Evolutionary conservation across 2,113 vertebrate species (phyloP).

Genomic region (Pionites leucogaster): DNA sequence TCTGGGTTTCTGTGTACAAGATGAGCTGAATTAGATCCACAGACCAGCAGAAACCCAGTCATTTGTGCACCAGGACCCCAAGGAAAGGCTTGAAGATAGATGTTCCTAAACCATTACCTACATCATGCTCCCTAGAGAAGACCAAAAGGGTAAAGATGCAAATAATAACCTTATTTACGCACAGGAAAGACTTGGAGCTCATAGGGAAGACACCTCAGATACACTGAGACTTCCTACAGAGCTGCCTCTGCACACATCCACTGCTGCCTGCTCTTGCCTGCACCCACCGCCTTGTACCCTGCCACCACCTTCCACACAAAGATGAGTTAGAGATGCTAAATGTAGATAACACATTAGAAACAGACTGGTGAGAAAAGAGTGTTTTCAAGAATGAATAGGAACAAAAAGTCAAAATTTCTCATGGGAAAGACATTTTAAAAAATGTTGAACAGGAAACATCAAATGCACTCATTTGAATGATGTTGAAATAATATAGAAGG

Average conservation of each 20-base stretch:
- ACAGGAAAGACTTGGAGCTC: not conserved
- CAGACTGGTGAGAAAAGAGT: not conserved
- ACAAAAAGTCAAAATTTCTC: constrained; percentile 7
- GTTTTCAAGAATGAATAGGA: not conserved
- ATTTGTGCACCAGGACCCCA: not conserved
- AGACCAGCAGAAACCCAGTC: not conserved
- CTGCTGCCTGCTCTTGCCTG: not conserved
- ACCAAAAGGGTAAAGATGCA: not conserved
- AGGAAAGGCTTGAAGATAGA: not conserved
- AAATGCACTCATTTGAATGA: not conserved
- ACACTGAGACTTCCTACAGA: not conserved
- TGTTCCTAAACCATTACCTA: not conserved
- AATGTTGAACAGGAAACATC: not conserved
- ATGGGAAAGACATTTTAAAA: not conserved
- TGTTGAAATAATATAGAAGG: not conserved
- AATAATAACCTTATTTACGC: not conserved
- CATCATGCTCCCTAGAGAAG: rapidly evolving
- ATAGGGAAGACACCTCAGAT: not conserved
- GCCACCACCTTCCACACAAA: not conserved
- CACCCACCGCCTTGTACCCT: not conserved
- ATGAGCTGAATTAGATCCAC: not conserved
- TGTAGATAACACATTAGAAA: not conserved
- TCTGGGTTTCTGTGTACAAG: not conserved
- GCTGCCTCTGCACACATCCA: not conserved
- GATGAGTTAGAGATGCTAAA: not conserved